Evolutionary conservation across 2,888 invertebrate species (phyloP), one percentile per base, ranked within the genome.

Genomic region (Laothoe populi): DNA sequence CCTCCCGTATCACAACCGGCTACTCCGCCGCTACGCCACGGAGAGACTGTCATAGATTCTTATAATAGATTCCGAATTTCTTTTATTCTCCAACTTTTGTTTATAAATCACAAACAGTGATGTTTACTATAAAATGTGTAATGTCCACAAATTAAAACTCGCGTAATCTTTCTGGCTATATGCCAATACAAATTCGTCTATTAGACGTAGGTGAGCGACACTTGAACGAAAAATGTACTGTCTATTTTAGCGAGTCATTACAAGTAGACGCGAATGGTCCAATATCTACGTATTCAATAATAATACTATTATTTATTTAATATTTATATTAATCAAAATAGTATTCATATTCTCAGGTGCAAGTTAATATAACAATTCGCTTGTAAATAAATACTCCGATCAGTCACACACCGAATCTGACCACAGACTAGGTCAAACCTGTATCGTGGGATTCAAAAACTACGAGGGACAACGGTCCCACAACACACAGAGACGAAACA

Each of bases 161-260:
- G 78, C 82, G 85, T 83, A 80, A 78, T 78, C 84, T 82, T 78
- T 79, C 87, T 92, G 91, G 91, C 84, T 59, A 59, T 26, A 63
- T 48, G 87, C 91, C 91, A 92, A 87, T 81, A 80, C 76, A 79
- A 81, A 81, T 84, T 80, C 78, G 79, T 82, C 78, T 81, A 81
- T 75, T 79, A 81, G 80, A 81, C 71, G 72, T 83, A 87, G 90
- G 85, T 89, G 85, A 90, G 88, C 86, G 90, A 89, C 90, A 87
- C 86, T 83, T 75, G 70, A 72, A 78, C 77, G 77, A 78, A 82
- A 81, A 79, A 53, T 53, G 53, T 31, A 83, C 69, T 67, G 70
- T 82, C 87, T 89, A 89, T 90, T 89, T 90, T 82, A 64, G 83
- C 79, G 70, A 75, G 78, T 82, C 83, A 85, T 85, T 86, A 86